Evolutionary conservation across 2,888 invertebrate species (phyloP), one percentile per base, ranked within the genome.

Genomic region (Standfussiana lucernea): DNA sequence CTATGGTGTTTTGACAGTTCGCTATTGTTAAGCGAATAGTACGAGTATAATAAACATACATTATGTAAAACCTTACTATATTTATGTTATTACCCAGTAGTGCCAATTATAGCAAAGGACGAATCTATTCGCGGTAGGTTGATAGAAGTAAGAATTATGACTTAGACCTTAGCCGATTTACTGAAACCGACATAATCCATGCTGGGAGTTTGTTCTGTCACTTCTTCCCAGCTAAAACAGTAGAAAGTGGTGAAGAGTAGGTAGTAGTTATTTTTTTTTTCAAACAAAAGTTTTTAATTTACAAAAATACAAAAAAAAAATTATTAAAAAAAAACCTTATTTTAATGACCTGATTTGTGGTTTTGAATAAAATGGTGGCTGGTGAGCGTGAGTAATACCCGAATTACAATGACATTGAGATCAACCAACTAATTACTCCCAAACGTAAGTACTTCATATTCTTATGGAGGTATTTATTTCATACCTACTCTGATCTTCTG

Each of bases 21-120:
- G 7, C 28, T 56, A 56, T 56, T 28, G 18, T 5, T 0, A n/a
- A 53, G 53, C 53, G 21, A 53, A 53, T 6, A 61, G 35, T 35
- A 24, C 37, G n/a, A n/a, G n/a, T n/a, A n/a, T n/a, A n/a, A n/a
- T 6, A 18, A 42, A 42, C 18, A 28, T 35, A 37, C 15, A 35
- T 37, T 62, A 24, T 59, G 8, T 74, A 50, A 59, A 80, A 59
- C 10, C 47, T 10, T 72, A 59, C 61, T 72, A 50, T 62, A 45
- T 65, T 72, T 75, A 62, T 81, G n/a, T n/a, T 81, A 82, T 64
- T 80, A 82, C 69, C 62, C 42, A 69, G 53, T 56, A 76, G 47
- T 35, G 28, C 35, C 35, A 69, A 82, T 64, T 82, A 82, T 77
- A 37, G 32, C 18, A 56, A 77, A 82, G 82, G 77, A 77, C 69